phyloP scores from a whole-genome alignment of 1,140 invertebrate species.

The Chionoecetes opilio region DNA sequence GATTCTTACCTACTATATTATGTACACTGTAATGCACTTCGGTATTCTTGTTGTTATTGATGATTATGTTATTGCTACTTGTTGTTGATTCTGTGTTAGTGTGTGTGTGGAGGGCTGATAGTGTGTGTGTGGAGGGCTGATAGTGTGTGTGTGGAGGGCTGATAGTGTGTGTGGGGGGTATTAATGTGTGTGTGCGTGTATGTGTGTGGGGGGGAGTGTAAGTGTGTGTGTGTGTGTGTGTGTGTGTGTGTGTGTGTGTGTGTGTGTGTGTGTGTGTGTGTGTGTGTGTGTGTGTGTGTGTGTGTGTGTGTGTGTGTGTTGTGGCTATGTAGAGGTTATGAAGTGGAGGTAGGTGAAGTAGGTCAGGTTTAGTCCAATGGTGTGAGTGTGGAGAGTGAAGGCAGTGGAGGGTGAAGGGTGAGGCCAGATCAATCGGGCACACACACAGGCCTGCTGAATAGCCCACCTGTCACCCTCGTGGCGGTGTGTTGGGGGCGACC shows the following conservation, averaged over 20 bases:
- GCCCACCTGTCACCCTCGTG: neutral
- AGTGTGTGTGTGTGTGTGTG: neutral
- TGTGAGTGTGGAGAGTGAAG: neutral
- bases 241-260: slow-evolving; percentile 27
- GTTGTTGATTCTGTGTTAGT: too few relatives aligned
- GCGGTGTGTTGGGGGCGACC: neutral
- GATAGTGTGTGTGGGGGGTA: neutral
- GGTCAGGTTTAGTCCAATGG: neutral
- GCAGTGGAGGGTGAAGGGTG: neutral
- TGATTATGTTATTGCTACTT: too few relatives aligned
- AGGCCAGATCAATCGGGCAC: slow-evolving; percentile 5
- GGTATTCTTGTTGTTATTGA: too few relatives aligned
- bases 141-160: too few relatives aligned
- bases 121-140: too few relatives aligned
- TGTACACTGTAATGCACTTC: too few relatives aligned
- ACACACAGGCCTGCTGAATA: slow-evolving; percentile 15
- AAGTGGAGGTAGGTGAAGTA: slow-evolving; percentile 5
- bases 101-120: too few relatives aligned
- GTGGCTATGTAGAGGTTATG: neutral
- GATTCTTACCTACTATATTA: too few relatives aligned
- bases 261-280: slow-evolving; percentile 27
- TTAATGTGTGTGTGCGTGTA: neutral
- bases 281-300: slow-evolving; percentile 25
- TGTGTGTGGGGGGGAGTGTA: neutral
- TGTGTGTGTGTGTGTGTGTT: neutral